Evolutionary conservation across 2,797 vertebrate genomes (phyloP), one percentile per base, ranked within the genome.

Genomic region (Brotula barbata): DNA sequence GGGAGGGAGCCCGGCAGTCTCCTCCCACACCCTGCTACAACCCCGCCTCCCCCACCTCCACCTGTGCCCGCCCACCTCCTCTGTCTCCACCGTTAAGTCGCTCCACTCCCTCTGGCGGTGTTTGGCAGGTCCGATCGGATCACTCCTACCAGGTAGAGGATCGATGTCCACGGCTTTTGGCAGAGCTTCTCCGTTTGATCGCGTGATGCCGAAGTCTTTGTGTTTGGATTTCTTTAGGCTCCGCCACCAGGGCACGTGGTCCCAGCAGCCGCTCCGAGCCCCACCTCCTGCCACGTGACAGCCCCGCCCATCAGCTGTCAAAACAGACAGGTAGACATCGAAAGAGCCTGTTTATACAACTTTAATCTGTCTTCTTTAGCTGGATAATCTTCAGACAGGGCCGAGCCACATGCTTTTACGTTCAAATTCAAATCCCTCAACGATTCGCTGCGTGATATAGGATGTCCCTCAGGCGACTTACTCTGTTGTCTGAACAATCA

Each of bases 51-150:
- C 1, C 54, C 11, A 10, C 42, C 61, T 1, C 20, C 33, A 48
- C 13, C 37, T 12, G 19, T 59, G 14, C 6, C 25, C 76, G 0
- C 78, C 78, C 16, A 43, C 73, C 7, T 57, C 55, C 1, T 76
- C 70, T 1, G 5, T 44, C 0, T 7, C 23, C 22, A 20, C 55
- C 37, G 68, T 46, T 96, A 59, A 97, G 95, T 87, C 88, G 92
- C 77, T 97, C 95, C 0, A 90, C 90, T 62, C 90, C 95, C 13
- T 75, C 93, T 1, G 78, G 91, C 69, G 92, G 90, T 67, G 89
- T 93, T 75, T 94, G 91, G 92, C 94, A 94, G 83, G 95, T 96
- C 83, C 94, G 95, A 77, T 93, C 92, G 2, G 95, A 97, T 74
- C 95, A 97, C 37, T 95, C 95, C 0, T 97, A 97, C 82, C 95